Evolutionary conservation across 2,797 vertebrate genomes (phyloP), one percentile per base, ranked within the genome.

Genomic region (Tamandua tetradactyla): DNA sequence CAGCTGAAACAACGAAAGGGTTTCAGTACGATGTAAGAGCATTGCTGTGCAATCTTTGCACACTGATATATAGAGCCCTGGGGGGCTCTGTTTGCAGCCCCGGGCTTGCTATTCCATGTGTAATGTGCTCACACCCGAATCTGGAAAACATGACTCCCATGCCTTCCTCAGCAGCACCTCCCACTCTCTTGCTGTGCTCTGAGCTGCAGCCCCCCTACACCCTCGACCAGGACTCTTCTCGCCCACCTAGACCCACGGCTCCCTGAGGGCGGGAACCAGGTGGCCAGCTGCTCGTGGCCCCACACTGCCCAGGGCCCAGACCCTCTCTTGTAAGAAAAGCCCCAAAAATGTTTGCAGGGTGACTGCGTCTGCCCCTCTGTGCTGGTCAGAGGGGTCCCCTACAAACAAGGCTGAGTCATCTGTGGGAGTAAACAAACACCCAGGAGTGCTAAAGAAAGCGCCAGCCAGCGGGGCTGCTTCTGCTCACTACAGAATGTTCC

Each of bases 81-180:
- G 2, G n/a, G 10, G 42, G 13, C 61, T 14, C 32, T 6, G n/a
- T 66, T 25, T 22, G 6, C 0, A 1, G 32, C 37, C 20, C 3
- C 5, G 2, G 0, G 37, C 15, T 2, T 13, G 23, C 37, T 61
- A 13, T 32, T 61, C 40, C 2, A 6, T 0, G 12, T 23, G 18
- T 7, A 4, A 20, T 0, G 0, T 35, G 66, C 4, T 8, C 30
- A 10, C 10, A 44, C 35, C n/a, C 44, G 0, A 27, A 32, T n/a
- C 40, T 7, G 15, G 55, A 44, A 30, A 72, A 22, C 23, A 23
- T 25, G 62, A 44, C 5, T 37, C 23, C 40, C 42, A 30, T 30
- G 25, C 42, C 42, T 30, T 71, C 40, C 40, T 15, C 2, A 10
- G 64, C 23, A 23, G 68, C 23, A 71, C 37, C 23, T 22, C 68